phyloP scores from a whole-genome alignment of 2,113 vertebrate species.

The Anoplopoma fimbria region DNA sequence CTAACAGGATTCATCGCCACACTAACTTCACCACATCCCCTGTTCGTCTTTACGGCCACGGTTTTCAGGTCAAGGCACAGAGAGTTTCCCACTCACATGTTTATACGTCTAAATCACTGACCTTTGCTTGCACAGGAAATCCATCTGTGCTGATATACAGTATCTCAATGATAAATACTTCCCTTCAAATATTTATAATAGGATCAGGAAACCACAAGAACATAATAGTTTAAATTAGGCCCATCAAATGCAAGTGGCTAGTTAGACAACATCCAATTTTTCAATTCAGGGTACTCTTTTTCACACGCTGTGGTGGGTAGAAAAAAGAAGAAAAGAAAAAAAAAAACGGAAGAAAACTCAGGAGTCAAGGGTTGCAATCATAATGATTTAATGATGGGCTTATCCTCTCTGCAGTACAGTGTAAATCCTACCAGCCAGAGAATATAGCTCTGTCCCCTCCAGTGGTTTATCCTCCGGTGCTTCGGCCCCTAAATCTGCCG shows the following conservation, averaged over 20 bases:
- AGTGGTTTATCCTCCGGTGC: conserved; percentile 70
- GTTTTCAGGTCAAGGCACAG: conserved; percentile 57
- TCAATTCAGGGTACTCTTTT: conserved; percentile 54
- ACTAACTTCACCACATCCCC: conserved; percentile 36
- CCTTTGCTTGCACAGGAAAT: conserved; percentile 84
- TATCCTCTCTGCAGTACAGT: conserved; percentile 72
- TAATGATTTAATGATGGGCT: conserved; percentile 80
- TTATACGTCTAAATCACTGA: conserved; percentile 81
- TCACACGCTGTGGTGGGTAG: conserved; percentile 64
- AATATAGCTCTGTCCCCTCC: conserved; percentile 74
- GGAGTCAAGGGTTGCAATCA: conserved; percentile 77
- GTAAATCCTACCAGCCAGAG: conserved; percentile 74
- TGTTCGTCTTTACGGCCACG: conserved; percentile 56
- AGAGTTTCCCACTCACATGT: conserved; percentile 73
- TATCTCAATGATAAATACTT: conserved; percentile 85
- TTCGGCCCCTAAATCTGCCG: conserved; percentile 69
- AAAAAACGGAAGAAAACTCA: conserved; percentile 36
- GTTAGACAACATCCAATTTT: conserved; percentile 71
- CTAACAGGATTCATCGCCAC: not conserved
- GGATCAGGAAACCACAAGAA: conserved; percentile 79
- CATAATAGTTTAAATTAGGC: conserved; percentile 84
- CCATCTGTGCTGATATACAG: conserved; percentile 84
- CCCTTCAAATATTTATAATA: conserved; percentile 86
- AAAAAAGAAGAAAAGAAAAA: not conserved
- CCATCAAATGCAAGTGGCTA: conserved; percentile 77